Evolutionary conservation across 2,113 vertebrate species (phyloP), one percentile per base, ranked within the genome.

Genomic region (Campylorhamphus procurvoides): DNA sequence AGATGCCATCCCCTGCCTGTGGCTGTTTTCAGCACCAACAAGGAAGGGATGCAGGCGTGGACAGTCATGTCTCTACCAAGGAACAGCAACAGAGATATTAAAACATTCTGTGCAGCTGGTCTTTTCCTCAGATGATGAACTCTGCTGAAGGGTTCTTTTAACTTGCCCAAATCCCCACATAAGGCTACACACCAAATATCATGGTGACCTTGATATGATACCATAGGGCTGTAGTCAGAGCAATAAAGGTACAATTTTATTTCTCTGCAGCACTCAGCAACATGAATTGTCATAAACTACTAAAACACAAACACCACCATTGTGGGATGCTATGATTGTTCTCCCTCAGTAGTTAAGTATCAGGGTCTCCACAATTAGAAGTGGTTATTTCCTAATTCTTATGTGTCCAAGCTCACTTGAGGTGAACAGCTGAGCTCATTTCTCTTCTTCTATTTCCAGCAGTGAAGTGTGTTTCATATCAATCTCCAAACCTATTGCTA

Each of bases 171-270:
- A 76, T 62, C 40, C 50, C 28, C 11, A 2, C 23, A 35, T 17
- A 78, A 87, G 15, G 47, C 88, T 66, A 27, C n/a, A 14, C 2
- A 56, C 7, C n/a, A 60, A 35, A 18, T 22, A 66, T 2, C 10
- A 10, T 5, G 4, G 75, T 64, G 37, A 52, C 29, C 69, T 78
- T 0, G 0, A 15, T 3, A 18, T 0, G 1, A 24, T 1, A 60
- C 67, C 47, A 35, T 2, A 56, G 62, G 39, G n/a, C 56, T 75
- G 23, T 10, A 64, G 5, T 20, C 29, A 84, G 35, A 83, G 35
- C 20, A 55, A 22, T 12, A 25, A 50, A 53, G 13, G 53, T 17
- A 13, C 52, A 42, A 56, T 29, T 25, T 39, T 25, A 37, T 86
- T 46, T 20, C 83, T 23, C 52, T 71, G 59, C 66, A 84, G 60